Evolutionary conservation across 2,113 vertebrate genomes (phyloP).

Genomic region (Grallaria varia): DNA sequence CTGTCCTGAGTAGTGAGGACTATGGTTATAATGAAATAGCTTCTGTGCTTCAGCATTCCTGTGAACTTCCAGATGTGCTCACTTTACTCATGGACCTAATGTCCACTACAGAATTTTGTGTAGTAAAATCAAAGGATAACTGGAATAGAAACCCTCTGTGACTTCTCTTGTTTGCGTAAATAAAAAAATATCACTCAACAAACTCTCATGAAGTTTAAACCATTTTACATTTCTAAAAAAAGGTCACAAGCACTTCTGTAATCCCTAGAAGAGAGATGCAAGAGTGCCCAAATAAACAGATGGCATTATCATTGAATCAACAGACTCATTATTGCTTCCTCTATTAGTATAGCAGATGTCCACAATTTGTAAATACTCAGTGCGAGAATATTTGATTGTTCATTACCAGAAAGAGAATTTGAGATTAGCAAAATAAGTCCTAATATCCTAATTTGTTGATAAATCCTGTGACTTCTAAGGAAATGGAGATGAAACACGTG

Average conservation of each 20-base stretch:
- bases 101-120: not conserved
- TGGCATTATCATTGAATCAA: constrained; percentile 18
- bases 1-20: not conserved
- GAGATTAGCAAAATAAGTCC: not conserved
- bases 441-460: not conserved
- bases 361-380: not conserved
- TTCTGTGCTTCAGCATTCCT: not conserved
- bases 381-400: not conserved
- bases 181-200: not conserved
- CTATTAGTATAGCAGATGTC: constrained; percentile 10
- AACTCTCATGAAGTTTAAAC: not conserved
- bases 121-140: not conserved
- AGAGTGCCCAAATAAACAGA: not conserved
- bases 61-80: not conserved
- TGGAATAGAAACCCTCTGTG: not conserved
- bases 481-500: not conserved
- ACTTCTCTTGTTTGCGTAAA: not conserved
- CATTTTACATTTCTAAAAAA: not conserved
- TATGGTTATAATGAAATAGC: not conserved
- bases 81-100: not conserved
- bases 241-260: not conserved
- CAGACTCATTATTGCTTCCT: constrained; percentile 27
- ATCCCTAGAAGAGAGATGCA: not conserved
- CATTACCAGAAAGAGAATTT: not conserved
- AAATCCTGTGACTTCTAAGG: not conserved